phyloP scores from a whole-genome alignment of 2,113 vertebrate species.

The Burhinus oedicnemus region DNA sequence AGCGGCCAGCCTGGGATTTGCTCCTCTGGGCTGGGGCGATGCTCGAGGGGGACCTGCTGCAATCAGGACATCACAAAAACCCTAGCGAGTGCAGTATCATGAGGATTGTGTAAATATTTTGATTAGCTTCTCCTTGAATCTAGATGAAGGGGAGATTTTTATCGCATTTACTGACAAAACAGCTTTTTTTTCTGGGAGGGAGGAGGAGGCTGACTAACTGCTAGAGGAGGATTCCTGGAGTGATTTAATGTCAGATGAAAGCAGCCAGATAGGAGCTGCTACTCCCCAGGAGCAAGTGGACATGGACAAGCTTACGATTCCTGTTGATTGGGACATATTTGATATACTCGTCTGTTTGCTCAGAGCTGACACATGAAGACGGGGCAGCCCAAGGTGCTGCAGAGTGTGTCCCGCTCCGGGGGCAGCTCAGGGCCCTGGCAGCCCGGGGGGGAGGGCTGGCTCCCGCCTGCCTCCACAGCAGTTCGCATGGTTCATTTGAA shows the following conservation, averaged over 20 bases:
- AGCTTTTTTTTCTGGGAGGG: neutral
- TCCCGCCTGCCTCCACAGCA: neutral
- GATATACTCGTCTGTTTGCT: neutral
- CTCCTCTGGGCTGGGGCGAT: neutral
- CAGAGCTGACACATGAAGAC: neutral
- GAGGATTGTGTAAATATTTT: constrained; percentile 33
- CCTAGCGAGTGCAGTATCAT: neutral
- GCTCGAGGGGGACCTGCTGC: neutral
- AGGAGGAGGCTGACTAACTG: constrained; percentile 22
- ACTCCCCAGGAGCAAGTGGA: neutral
- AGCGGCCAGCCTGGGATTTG: neutral
- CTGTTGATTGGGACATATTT: neutral
- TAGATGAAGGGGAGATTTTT: constrained; percentile 53
- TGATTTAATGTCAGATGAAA: constrained; percentile 56
- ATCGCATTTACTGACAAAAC: constrained; percentile 58
- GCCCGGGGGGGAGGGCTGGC: neutral
- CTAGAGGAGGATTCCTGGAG: constrained; percentile 36
- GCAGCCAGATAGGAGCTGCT: constrained; percentile 2
- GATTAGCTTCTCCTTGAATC: constrained; percentile 36
- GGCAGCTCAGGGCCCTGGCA: neutral
- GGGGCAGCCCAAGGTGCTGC: neutral
- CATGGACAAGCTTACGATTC: rapidly evolving
- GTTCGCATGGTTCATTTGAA: rapidly evolving
- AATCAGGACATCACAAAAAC: neutral
- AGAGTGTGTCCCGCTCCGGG: rapidly evolving